Evolutionary conservation across 2,113 vertebrate species (phyloP).

Genomic region (Aramus guarauna): DNA sequence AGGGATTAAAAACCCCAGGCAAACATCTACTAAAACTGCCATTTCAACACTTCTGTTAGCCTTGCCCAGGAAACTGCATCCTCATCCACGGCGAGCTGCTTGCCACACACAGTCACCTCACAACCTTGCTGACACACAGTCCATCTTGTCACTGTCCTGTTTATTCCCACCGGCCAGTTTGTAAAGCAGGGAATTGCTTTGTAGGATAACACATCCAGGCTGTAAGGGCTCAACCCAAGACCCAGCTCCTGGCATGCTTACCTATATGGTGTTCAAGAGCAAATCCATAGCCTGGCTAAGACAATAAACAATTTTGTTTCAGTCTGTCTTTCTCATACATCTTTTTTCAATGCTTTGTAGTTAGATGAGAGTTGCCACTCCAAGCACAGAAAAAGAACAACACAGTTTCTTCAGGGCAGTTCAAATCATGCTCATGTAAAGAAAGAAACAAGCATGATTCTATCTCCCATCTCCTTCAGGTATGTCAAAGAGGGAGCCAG

Average conservation of each 20-base stretch:
- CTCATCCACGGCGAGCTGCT: neutral
- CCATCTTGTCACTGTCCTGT: neutral
- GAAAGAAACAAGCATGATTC: neutral
- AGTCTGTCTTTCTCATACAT: neutral
- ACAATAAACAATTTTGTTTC: neutral
- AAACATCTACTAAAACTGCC: neutral
- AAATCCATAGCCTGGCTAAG: neutral
- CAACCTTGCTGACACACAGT: neutral
- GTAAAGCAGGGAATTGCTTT: neutral
- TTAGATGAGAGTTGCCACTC: neutral
- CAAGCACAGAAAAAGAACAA: neutral
- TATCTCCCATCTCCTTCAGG: neutral
- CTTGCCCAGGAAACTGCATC: neutral
- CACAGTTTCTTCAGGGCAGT: neutral
- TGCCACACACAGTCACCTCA: neutral
- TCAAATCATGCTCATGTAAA: neutral
- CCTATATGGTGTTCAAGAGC: neutral
- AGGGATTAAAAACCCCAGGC: neutral
- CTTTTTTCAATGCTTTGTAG: neutral
- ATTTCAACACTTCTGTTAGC: neutral
- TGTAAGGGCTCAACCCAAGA: neutral
- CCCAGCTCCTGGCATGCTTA: neutral
- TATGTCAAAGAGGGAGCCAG: neutral
- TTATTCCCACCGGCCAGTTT: neutral
- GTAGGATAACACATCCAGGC: neutral